These are phyloP conservation scores for Tiliacea aurago DNA, from an alignment of 2,888 invertebrate genomes.

Conservation along the genomic window DNA sequence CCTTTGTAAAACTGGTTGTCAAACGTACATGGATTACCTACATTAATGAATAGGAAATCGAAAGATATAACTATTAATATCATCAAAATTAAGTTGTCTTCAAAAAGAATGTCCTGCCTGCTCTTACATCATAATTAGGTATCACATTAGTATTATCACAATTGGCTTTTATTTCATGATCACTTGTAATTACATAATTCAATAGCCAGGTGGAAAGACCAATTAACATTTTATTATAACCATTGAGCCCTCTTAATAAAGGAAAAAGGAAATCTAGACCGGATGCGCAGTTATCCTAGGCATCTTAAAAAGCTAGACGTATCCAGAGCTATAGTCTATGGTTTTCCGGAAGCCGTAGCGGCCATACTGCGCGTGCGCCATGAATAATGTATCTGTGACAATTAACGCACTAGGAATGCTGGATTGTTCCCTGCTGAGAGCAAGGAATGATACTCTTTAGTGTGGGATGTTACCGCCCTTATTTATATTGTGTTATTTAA, in stretches of 20 bases:
- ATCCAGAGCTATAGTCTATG: constrained; percentile 47
- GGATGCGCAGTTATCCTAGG: constrained; percentile 52
- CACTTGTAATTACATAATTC: not conserved
- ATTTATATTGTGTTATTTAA: not conserved
- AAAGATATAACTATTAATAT: too few relatives aligned
- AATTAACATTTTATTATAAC: constrained; percentile 26
- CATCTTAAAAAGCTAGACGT: constrained; percentile 55
- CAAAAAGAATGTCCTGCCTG: not conserved
- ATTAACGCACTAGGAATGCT: constrained; percentile 55
- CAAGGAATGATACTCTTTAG: not conserved
- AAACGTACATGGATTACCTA: too few relatives aligned
- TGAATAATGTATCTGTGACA: constrained; percentile 64
- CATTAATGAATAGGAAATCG: not conserved
- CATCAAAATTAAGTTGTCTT: not conserved
- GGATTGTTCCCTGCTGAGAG: constrained; percentile 43
- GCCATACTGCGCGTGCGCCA: constrained; percentile 38
- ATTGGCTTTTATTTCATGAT: not conserved
- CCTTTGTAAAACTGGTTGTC: too few relatives aligned
- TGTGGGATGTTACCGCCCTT: not conserved
- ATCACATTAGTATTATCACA: not conserved
- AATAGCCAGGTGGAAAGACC: constrained; percentile 4
- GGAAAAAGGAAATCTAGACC: constrained; percentile 56
- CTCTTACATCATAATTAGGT: not conserved
- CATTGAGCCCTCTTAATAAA: constrained; percentile 43
- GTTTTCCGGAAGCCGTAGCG: constrained; percentile 57